Evolutionary conservation across 2,797 vertebrate genomes (phyloP).

Genomic region (Mustela erminea): DNA sequence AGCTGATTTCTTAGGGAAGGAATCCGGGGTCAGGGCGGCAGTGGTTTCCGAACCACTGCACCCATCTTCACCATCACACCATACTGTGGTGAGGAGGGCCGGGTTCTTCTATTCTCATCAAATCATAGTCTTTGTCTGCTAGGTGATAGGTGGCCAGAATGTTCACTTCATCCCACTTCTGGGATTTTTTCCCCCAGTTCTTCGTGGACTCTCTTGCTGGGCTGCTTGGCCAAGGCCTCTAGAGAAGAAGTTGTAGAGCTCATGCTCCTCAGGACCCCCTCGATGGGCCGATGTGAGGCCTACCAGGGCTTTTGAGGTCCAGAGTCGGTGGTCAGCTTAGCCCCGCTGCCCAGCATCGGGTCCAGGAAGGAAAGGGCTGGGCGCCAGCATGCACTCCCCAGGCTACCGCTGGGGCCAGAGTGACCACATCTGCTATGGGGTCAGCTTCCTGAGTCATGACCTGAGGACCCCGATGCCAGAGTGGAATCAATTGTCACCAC

Average conservation of each 20-base stretch:
- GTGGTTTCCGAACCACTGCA: background rate
- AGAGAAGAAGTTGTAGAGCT: constrained; percentile 68
- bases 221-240: constrained; percentile 72
- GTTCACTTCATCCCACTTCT: constrained; percentile 99
- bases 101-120: constrained; percentile 99
- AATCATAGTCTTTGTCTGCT: constrained; percentile 97
- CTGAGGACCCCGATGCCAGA: constrained; percentile 53
- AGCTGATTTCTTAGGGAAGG: constrained; percentile 88
- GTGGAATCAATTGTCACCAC: background rate
- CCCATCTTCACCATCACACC: background rate
- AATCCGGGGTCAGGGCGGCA: background rate
- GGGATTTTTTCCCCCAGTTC: constrained; percentile 96
- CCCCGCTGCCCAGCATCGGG: constrained; percentile 40
- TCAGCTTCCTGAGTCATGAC: constrained; percentile 22
- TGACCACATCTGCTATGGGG: constrained; percentile 12
- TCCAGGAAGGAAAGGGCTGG: background rate
- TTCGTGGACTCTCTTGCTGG: constrained; percentile 64
- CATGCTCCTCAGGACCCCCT: constrained; percentile 97
- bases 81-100: constrained; percentile 94
- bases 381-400: background rate
- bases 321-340: constrained; percentile 58
- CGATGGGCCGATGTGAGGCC: constrained; percentile 92
- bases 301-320: constrained; percentile 46
- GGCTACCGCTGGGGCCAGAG: background rate
- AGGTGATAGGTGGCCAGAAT: constrained; percentile 99